A percentile compares a stretch with the other conserved stretches of the same genome.
These are phyloP conservation scores for Cephus rjabovi DNA, from an alignment of 2,888 invertebrate genomes.

Conservation along the genomic window DNA sequence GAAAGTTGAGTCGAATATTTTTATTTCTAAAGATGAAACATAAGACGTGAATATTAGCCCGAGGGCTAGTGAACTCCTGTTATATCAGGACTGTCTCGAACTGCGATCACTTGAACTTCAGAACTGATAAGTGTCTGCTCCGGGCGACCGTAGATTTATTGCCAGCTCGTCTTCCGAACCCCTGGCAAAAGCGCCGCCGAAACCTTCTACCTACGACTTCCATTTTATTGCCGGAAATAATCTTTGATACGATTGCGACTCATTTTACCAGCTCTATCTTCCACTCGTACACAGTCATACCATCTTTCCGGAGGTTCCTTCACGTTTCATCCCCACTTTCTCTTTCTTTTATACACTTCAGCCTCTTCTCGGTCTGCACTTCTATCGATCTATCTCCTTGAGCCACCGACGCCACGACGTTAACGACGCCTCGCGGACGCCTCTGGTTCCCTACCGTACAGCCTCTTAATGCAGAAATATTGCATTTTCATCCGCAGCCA, in stretches of 20 bases:
- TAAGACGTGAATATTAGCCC: background rate
- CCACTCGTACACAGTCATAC: background rate
- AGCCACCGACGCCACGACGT: background rate
- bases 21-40: background rate
- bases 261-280: constrained; percentile 43
- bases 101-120: constrained; percentile 19
- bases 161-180: constrained; percentile 34
- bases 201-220: constrained; percentile 43
- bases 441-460: constrained; percentile 8
- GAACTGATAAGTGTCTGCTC: constrained; percentile 62
- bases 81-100: background rate
- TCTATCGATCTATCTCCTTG: constrained; percentile 11
- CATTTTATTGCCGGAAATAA: constrained; percentile 64
- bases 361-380: constrained; percentile 2
- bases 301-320: background rate
- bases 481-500: constrained; percentile 32
- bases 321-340: background rate
- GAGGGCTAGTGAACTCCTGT: background rate
- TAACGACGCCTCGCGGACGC: constrained; percentile 1
- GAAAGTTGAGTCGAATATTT: background rate
- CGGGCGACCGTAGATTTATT: constrained; percentile 62
- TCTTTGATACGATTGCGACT: constrained; percentile 60
- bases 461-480: constrained; percentile 36
- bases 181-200: constrained; percentile 21
- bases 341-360: background rate